phyloP scores from a whole-genome alignment of 2,113 vertebrate genomes.

The Cygnus atratus region DNA sequence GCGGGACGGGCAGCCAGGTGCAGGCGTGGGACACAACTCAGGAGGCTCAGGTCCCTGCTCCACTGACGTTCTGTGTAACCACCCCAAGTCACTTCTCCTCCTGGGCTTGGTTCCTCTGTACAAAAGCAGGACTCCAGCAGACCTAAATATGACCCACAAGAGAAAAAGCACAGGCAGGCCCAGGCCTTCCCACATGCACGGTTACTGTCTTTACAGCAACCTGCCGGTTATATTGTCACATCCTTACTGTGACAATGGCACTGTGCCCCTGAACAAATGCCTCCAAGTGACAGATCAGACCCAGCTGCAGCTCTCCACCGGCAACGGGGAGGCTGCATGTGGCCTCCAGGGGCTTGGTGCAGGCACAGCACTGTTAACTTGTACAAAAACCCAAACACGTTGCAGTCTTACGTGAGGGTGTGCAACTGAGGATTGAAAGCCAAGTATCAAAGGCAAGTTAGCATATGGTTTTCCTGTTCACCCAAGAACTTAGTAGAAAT shows the following conservation, averaged over 20 bases:
- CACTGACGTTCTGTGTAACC: fast-evolving
- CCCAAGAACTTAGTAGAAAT: background rate
- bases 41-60: background rate
- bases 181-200: fast-evolving
- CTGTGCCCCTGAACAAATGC: background rate
- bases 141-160: fast-evolving
- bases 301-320: fast-evolving
- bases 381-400: fast-evolving
- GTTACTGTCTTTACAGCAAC: too few species aligned
- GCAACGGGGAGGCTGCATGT: background rate
- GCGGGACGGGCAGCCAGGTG: background rate
- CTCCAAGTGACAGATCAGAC: background rate
- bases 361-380: background rate
- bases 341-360: fast-evolving
- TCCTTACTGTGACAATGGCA: fast-evolving
- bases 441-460: background rate
- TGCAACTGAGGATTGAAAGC: background rate
- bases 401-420: background rate
- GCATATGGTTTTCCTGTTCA: background rate
- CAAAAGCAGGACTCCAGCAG: background rate
- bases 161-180: background rate
- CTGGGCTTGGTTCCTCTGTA: background rate
- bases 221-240: too few species aligned
- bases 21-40: fast-evolving
- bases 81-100: background rate